Evolutionary conservation across 2,797 vertebrate species (phyloP).

Genomic region (Squalus acanthias): DNA sequence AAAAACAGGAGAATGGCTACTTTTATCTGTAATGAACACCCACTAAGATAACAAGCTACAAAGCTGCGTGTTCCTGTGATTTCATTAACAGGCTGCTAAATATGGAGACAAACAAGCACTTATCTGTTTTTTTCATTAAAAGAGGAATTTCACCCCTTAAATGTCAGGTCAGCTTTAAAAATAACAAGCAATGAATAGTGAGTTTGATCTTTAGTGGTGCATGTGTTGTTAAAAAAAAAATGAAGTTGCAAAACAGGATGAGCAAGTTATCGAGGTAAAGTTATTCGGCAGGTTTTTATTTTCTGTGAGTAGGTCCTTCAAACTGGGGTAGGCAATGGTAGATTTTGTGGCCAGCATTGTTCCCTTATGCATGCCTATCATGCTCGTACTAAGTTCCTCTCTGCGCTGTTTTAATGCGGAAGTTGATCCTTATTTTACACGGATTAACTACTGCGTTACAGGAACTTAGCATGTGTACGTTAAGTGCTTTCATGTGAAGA

Average conservation of each 20-base stretch:
- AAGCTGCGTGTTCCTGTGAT: background rate
- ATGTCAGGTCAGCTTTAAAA: background rate
- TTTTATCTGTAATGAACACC: background rate
- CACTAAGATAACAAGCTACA: background rate
- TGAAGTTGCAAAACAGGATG: background rate
- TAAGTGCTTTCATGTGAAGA: background rate
- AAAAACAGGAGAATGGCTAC: background rate
- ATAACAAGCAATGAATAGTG: background rate
- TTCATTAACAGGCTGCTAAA: background rate
- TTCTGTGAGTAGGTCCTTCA: background rate
- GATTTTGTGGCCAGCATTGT: background rate
- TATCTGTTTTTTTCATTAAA: background rate
- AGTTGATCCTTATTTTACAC: background rate
- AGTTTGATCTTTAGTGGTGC: no score
- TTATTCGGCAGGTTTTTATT: background rate
- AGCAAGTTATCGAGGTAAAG: background rate
- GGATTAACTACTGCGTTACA: background rate
- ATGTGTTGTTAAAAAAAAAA: background rate
- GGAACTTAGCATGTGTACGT: background rate
- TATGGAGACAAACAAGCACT: background rate
- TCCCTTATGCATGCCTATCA: background rate
- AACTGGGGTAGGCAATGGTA: background rate
- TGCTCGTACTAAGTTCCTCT: background rate
- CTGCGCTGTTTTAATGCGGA: background rate
- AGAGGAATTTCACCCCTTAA: background rate